Evolutionary conservation across 2,888 invertebrate species (phyloP).

Genomic region (Eledona agricola): DNA sequence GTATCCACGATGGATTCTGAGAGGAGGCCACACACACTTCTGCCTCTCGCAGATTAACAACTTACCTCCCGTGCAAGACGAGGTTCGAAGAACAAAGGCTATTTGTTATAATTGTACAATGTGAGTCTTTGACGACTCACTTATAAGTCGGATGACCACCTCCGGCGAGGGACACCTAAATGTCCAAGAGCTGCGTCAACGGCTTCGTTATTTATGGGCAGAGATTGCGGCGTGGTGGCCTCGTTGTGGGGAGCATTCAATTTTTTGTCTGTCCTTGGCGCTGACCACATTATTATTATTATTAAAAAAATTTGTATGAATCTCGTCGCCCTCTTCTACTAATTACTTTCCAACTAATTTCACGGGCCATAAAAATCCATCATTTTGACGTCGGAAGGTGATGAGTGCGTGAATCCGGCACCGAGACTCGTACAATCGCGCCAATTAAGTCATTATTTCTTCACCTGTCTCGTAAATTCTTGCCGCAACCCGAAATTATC

Average conservation of each 20-base stretch:
- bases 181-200: conserved; percentile 21
- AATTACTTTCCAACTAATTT: conserved; percentile 14
- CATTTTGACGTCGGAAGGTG: conserved; percentile 22
- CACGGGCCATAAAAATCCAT: conserved; percentile 25
- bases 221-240: too few species aligned
- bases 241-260: too few species aligned
- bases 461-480: conserved; percentile 53
- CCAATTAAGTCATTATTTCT: conserved; percentile 53
- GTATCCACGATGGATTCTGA: conserved; percentile 23
- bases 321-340: too few species aligned
- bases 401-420: conserved; percentile 30
- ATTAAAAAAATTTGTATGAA: too few species aligned
- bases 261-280: too few species aligned
- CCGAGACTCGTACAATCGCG: conserved; percentile 23
- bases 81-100: conserved; percentile 42
- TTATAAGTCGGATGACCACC: conserved; percentile 35
- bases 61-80: conserved; percentile 36
- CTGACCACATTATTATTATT: too few species aligned
- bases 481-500: conserved; percentile 45
- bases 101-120: conserved; percentile 42
- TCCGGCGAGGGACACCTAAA: conserved; percentile 22
- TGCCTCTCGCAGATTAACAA: conserved; percentile 37
- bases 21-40: conserved; percentile 38
- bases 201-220: conserved; percentile 20
- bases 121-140: conserved; percentile 40